phyloP scores from a whole-genome alignment of 1,140 invertebrate species.

The Cataglyphis hispanica region DNA sequence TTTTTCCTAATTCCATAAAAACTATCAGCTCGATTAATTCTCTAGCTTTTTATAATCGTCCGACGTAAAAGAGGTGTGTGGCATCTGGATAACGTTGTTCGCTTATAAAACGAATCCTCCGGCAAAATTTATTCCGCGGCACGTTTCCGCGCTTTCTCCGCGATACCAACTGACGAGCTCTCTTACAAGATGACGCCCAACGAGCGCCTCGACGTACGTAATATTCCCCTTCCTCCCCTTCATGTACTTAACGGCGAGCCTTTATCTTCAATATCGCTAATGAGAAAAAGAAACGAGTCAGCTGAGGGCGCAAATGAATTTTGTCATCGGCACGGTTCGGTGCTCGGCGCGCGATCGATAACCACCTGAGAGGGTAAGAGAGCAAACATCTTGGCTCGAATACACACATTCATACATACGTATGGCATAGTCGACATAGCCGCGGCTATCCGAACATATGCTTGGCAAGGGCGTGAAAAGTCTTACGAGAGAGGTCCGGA shows the following conservation, averaged over 20 bases:
- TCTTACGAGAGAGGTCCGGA: slow-evolving; percentile 25
- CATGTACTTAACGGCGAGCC: slow-evolving; percentile 40
- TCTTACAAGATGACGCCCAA: slow-evolving; percentile 27
- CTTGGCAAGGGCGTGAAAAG: slow-evolving; percentile 40
- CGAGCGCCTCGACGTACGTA: slow-evolving; percentile 14
- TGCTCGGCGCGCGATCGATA: slow-evolving; percentile 48
- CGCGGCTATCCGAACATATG: slow-evolving; percentile 4
- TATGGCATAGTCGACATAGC: not conserved
- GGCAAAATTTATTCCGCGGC: slow-evolving; percentile 55
- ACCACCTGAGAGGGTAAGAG: slow-evolving; percentile 32
- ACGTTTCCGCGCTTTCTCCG: slow-evolving; percentile 47
- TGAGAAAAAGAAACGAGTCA: slow-evolving; percentile 52
- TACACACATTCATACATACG: not conserved
- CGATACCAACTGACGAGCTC: slow-evolving; percentile 53
- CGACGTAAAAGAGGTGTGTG: slow-evolving; percentile 28
- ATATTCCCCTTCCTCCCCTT: slow-evolving; percentile 8
- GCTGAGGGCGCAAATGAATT: slow-evolving; percentile 45
- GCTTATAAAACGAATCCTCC: slow-evolving; percentile 32
- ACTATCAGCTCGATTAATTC: slow-evolving; percentile 42
- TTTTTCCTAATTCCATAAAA: slow-evolving; percentile 1
- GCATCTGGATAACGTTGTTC: slow-evolving; percentile 55
- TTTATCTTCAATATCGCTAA: slow-evolving; percentile 59
- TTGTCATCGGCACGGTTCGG: slow-evolving; percentile 35
- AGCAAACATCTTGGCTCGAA: slow-evolving; percentile 14
- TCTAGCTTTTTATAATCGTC: slow-evolving; percentile 9